Evolutionary conservation across 2,888 invertebrate species (phyloP).

Genomic region (Drosophila ustulata): DNA sequence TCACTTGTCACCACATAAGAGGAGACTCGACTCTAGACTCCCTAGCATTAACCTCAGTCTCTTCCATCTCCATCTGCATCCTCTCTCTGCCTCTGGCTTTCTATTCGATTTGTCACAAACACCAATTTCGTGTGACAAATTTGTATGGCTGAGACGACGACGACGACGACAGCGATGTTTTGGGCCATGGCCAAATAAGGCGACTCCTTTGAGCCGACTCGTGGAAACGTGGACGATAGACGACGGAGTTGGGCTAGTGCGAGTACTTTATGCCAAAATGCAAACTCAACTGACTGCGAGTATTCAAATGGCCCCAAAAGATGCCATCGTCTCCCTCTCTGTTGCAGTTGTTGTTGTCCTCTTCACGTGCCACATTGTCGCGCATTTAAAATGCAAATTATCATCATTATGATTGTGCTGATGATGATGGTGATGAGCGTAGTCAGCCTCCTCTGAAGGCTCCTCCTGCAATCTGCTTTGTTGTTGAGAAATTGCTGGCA

Average conservation of each 20-base stretch:
- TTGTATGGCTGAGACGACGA: slow-evolving; percentile 56
- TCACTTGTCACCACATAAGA: slow-evolving; percentile 70
- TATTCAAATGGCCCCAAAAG: slow-evolving; percentile 72
- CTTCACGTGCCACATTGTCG: slow-evolving; percentile 66
- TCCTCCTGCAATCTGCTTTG: slow-evolving; percentile 10
- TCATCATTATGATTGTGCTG: slow-evolving; percentile 77
- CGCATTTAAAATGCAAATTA: slow-evolving; percentile 81
- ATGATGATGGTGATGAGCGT: slow-evolving; percentile 45
- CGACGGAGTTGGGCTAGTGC: slow-evolving; percentile 6
- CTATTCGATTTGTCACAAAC: slow-evolving; percentile 77
- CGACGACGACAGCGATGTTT: slow-evolving; percentile 35
- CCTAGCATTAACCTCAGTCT: not conserved
- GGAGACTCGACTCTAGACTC: slow-evolving; percentile 5
- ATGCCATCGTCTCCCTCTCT: slow-evolving; percentile 33
- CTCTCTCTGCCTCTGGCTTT: not conserved
- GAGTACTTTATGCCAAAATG: slow-evolving; percentile 72
- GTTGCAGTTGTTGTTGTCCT: not conserved
- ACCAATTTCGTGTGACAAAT: slow-evolving; percentile 82
- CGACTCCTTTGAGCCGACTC: slow-evolving; percentile 53
- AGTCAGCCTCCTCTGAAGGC: slow-evolving; percentile 19
- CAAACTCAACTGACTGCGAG: slow-evolving; percentile 34
- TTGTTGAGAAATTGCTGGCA: slow-evolving; percentile 70
- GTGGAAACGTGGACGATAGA: slow-evolving; percentile 9
- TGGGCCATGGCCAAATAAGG: slow-evolving; percentile 74
- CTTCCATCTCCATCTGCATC: not conserved